Evolutionary conservation across 1,140 invertebrate species (phyloP), one percentile per base, ranked within the genome.

Genomic region (Lethocerus indicus): DNA sequence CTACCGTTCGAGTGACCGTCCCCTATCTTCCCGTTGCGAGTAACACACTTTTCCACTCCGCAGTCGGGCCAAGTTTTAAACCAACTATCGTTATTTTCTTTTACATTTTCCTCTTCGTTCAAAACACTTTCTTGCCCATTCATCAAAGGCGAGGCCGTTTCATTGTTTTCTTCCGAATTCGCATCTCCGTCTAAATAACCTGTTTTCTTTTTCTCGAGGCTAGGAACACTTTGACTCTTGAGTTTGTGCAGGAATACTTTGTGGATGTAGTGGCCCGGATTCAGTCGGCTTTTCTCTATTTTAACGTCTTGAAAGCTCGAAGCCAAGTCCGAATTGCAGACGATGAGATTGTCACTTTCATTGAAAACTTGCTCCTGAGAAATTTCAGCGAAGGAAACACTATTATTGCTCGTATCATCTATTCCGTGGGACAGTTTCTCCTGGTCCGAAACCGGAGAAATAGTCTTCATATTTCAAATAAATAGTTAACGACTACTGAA

Each of bases 41-140:
- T 24, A n/a, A n/a, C n/a, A n/a, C n/a, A n/a, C 49, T 60, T 60
- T 18, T 61, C 59, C 40, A 32, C 47, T 23, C 55, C 55, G 46
- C 59, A 56, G 50, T 61, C 60, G 7, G 60, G 60, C 60, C 60
- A 61, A 7, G 60, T 61, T 50, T 55, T 56, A 52, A 56, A 61
- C 58, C 60, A 60, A 29, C 51, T 45, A 24, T 58, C 57, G 26
- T 54, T 41, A 24, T 47, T 37, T 20, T 47, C 49, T 16, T 29
- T 32, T 12, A 27, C 40, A 40, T 39, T 29, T 25, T 3, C 16
- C 4, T 47, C 28, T 35, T 50, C 48, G 28, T n/a, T 29, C 26
- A 37, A 27, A 21, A 7, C 23, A 37, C 5, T 14, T n/a, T 27
- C 49, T 13, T 16, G 25, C 18, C 13, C 36, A 29, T 36, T 50